Percentiles rank a stretch among this genome's conserved stretches.
Evolutionary conservation across 2,888 invertebrate genomes (phyloP).

Genomic region (Temnothorax unifasciatus): DNA sequence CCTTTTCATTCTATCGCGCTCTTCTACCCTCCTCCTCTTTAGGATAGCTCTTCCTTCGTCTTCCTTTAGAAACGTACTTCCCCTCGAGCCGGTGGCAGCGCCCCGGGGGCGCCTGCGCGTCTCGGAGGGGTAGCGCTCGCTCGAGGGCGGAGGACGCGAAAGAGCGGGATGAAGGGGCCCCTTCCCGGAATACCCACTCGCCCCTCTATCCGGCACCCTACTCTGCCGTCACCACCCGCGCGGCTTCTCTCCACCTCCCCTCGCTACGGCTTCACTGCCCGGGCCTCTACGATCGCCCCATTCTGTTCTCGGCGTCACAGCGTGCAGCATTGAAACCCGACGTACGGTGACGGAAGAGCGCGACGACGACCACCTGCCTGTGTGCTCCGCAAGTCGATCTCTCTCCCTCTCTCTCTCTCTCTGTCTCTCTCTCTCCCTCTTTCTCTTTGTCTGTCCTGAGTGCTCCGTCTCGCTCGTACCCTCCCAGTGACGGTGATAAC

Average conservation of each 20-base stretch:
- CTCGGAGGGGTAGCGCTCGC: conserved; percentile 75
- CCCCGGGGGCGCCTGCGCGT: conserved; percentile 79
- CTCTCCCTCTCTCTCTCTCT: conserved; percentile 70
- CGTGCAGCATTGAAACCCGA: conserved; percentile 83
- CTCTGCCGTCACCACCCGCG: conserved; percentile 63
- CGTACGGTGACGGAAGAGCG: conserved; percentile 74
- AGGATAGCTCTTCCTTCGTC: conserved; percentile 47
- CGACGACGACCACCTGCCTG: conserved; percentile 76
- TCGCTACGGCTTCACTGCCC: conserved; percentile 85
- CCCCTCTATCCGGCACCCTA: conserved; percentile 67
- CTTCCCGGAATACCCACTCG: conserved; percentile 67
- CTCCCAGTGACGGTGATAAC: conserved; percentile 28
- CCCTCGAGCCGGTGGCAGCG: conserved; percentile 74
- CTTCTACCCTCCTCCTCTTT: conserved; percentile 58
- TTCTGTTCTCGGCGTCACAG: conserved; percentile 86
- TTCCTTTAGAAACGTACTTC: conserved; percentile 67
- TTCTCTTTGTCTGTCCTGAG: conserved; percentile 28
- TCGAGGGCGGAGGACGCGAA: conserved; percentile 75
- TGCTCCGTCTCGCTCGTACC: conserved; percentile 38
- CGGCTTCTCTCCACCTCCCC: conserved; percentile 78
- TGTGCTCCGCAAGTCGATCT: conserved; percentile 63
- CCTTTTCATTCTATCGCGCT: conserved; percentile 26
- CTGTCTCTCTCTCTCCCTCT: conserved; percentile 57
- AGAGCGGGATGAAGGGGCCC: conserved; percentile 71
- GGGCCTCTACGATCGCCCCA: conserved; percentile 86